Evolutionary conservation across 2,888 invertebrate species (phyloP).

Genomic region (Noctua comes): DNA sequence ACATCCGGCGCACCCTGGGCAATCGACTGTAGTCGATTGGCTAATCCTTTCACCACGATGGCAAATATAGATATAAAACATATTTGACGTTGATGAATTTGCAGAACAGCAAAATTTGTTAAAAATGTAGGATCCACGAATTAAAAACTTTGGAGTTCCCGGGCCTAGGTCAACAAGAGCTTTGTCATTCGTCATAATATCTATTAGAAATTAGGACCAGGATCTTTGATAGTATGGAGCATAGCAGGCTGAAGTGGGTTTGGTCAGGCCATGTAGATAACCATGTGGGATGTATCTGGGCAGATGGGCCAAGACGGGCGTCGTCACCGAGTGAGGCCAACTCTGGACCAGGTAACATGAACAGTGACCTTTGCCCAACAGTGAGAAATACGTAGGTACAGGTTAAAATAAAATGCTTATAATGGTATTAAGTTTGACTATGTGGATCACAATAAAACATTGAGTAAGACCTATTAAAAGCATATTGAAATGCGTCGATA

Average conservation of each 20-base stretch:
- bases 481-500: conserved; percentile 25
- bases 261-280: background rate
- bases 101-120: background rate
- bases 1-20: too few species aligned
- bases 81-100: background rate
- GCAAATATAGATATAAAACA: too few species aligned
- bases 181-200: background rate
- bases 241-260: background rate
- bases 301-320: background rate
- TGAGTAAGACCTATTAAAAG: background rate
- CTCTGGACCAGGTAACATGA: background rate
- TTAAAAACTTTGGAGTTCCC: background rate
- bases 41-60: too few species aligned
- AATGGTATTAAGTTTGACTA: background rate
- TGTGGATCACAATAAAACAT: background rate
- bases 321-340: background rate
- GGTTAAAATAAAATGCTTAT: background rate
- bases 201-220: background rate
- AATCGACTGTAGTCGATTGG: too few species aligned
- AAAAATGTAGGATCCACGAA: background rate
- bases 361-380: background rate
- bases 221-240: too few species aligned
- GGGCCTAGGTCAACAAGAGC: background rate
- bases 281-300: background rate
- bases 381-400: background rate